Conservation (phyloP, 2,797 vertebrate genomes). For the Enteromius afrohamiltoni region DNA sequence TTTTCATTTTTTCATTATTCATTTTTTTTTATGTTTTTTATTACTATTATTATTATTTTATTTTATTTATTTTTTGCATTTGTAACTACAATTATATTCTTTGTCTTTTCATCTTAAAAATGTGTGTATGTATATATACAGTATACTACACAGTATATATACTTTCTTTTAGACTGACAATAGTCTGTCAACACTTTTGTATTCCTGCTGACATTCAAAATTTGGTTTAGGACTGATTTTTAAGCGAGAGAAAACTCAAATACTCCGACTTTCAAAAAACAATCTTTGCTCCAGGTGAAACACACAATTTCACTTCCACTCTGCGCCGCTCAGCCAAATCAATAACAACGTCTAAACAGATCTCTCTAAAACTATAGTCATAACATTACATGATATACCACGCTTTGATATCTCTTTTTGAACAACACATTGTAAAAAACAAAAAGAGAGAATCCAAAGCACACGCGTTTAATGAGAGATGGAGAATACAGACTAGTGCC, state of each 20-base stretch:
- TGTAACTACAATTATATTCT: too few species aligned
- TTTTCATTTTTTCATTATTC: too few species aligned
- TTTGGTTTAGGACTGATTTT: background rate
- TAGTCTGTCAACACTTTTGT: background rate
- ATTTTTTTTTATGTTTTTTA: too few species aligned
- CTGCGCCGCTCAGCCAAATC: background rate
- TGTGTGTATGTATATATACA: too few species aligned
- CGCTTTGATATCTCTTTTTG: constrained; percentile 12
- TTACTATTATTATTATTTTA: too few species aligned
- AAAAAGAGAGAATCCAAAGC: constrained; percentile 55
- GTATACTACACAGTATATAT: too few species aligned
- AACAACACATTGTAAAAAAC: background rate
- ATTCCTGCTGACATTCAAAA: background rate
- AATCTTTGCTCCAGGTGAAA: constrained; percentile 9
- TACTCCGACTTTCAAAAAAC: background rate
- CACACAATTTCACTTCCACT: background rate
- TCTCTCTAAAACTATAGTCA: background rate
- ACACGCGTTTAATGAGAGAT: constrained; percentile 70
- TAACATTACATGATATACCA: background rate
- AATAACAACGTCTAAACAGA: background rate
- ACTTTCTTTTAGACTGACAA: background rate
- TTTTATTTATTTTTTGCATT: too few species aligned
- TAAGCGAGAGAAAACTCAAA: background rate
- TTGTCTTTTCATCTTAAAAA: too few species aligned
- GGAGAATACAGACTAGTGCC: constrained; percentile 68